Evolutionary conservation across 2,888 invertebrate species (phyloP).

Genomic region (Didymodactylos carnosus): DNA sequence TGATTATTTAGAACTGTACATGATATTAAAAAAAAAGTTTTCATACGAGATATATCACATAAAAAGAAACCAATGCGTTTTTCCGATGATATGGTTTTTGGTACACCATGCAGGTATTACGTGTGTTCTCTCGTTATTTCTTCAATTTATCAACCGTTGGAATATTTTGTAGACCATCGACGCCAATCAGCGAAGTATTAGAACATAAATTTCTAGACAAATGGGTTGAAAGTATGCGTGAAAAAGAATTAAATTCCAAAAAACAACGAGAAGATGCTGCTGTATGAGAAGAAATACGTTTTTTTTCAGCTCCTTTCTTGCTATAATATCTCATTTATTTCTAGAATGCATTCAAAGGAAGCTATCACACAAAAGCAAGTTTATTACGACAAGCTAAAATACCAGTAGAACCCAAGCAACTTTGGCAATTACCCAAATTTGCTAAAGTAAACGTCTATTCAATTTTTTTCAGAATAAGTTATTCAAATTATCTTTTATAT

Average conservation of each 20-base stretch:
- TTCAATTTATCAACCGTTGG: background rate
- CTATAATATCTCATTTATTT: background rate
- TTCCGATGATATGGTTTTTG: slow-evolving; percentile 7
- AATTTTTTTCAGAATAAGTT: too few relatives aligned
- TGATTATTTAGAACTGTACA: background rate
- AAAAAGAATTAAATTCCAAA: background rate
- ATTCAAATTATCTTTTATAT: too few relatives aligned
- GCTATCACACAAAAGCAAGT: slow-evolving; percentile 13
- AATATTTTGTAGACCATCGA: slow-evolving; percentile 6
- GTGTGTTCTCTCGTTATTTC: background rate
- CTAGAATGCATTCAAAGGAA: slow-evolving; percentile 9
- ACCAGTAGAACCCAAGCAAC: slow-evolving; percentile 10
- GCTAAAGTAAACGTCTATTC: background rate
- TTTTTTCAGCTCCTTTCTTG: background rate
- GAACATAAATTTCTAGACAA: slow-evolving; percentile 7
- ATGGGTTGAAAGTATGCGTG: slow-evolving; percentile 7
- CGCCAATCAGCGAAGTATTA: slow-evolving; percentile 10
- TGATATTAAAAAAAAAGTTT: slow-evolving; percentile 13
- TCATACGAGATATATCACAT: background rate
- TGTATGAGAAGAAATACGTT: background rate
- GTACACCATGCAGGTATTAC: background rate
- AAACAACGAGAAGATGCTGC: slow-evolving; percentile 6
- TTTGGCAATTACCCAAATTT: slow-evolving; percentile 12
- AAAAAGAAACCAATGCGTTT: background rate
- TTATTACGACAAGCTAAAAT: slow-evolving; percentile 13